Conservation (phyloP, 2,888 invertebrate species). For the Ornithoptera priamus region DNA sequence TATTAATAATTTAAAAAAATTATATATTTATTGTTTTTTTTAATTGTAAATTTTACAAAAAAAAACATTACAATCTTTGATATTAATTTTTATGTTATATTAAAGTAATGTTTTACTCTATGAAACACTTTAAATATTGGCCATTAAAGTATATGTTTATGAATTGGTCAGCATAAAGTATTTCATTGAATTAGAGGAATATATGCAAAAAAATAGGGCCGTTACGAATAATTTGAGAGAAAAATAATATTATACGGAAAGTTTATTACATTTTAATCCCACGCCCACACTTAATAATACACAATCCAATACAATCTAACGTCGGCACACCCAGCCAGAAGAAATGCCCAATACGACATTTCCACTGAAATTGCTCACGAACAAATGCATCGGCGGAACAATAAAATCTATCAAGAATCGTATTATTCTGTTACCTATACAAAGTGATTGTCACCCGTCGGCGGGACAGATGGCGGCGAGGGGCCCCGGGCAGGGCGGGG, state of each 20-base stretch:
- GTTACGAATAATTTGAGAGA: background rate
- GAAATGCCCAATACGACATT: slow-evolving; percentile 35
- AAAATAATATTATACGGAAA: background rate
- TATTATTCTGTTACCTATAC: slow-evolving; percentile 80
- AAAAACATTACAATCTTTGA: too few species aligned
- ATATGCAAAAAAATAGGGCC: background rate
- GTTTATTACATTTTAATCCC: slow-evolving; percentile 4
- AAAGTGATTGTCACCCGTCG: slow-evolving; percentile 77
- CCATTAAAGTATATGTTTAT: too few species aligned
- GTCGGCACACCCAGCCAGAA: slow-evolving; percentile 26
- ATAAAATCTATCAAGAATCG: slow-evolving; percentile 80
- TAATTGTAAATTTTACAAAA: too few species aligned
- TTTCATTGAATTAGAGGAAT: too few species aligned
- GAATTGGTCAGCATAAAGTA: too few species aligned
- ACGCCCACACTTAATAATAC: slow-evolving; percentile 20
- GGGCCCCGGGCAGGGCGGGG: slow-evolving; percentile 59
- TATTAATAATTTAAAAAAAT: too few species aligned
- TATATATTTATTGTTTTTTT: too few species aligned
- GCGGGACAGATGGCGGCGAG: slow-evolving; percentile 66
- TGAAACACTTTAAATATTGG: too few species aligned
- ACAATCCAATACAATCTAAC: slow-evolving; percentile 31
- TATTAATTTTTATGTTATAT: too few species aligned
- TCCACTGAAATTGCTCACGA: slow-evolving; percentile 56
- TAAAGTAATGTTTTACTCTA: too few species aligned
- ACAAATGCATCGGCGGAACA: slow-evolving; percentile 74